These are phyloP conservation scores for Drepana falcataria DNA, from an alignment of 2,888 invertebrate species.

Conservation along the genomic window DNA sequence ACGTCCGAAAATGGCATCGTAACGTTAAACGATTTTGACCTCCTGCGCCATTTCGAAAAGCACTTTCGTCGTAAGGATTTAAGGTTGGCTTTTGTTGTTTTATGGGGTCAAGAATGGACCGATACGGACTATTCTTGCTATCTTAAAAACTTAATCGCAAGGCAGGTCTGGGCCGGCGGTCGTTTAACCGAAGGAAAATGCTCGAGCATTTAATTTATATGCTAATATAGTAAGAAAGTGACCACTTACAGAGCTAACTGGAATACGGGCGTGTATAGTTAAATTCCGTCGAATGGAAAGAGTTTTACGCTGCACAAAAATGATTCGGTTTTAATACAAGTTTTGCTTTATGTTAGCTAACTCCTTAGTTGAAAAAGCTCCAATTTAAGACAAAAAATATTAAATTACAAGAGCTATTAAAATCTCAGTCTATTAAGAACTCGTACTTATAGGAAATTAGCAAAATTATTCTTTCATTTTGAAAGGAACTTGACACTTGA, in stretches of 20 bases:
- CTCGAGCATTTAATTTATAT: constrained; percentile 61
- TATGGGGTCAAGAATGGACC: constrained; percentile 12
- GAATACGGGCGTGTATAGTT: constrained; percentile 9
- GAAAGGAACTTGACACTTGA: too few relatives aligned
- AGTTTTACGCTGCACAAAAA: neutral
- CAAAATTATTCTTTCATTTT: too few relatives aligned
- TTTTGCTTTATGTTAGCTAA: too few relatives aligned
- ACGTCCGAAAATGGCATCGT: constrained; percentile 2
- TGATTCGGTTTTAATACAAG: too few relatives aligned
- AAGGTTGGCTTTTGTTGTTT: constrained; percentile 5
- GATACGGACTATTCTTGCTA: constrained; percentile 29
- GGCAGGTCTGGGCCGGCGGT: constrained; percentile 21
- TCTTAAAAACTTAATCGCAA: constrained; percentile 48
- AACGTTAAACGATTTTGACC: constrained; percentile 3
- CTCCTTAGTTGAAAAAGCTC: too few relatives aligned
- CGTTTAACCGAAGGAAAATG: constrained; percentile 39
- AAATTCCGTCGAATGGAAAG: neutral
- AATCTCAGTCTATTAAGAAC: too few relatives aligned
- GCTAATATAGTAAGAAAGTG: constrained; percentile 50
- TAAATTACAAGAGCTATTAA: too few relatives aligned
- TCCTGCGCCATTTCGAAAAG: neutral
- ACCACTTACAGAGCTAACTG: constrained; percentile 17
- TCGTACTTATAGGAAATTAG: too few relatives aligned
- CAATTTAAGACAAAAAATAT: too few relatives aligned
- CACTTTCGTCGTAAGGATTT: constrained; percentile 1